Percentiles rank a stretch among this genome's conserved stretches.
Conservation (phyloP, 2,797 vertebrate genomes). For the Nannoperca australis region DNA sequence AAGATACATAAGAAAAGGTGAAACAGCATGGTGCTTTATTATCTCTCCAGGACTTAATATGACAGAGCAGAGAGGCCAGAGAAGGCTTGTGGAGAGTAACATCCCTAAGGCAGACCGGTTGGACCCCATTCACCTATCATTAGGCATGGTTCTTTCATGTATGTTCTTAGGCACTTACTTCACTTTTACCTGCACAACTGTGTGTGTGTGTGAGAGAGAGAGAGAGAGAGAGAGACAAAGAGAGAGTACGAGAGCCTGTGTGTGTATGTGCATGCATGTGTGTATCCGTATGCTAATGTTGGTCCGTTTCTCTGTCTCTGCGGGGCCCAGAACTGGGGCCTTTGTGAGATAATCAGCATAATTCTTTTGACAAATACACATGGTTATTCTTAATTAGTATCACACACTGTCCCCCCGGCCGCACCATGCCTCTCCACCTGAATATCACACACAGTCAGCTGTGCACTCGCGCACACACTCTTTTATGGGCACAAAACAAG, state of each 20-base stretch:
- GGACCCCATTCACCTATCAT: constrained; percentile 62
- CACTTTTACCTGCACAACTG: constrained; percentile 48
- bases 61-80: constrained; percentile 60
- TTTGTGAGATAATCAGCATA: constrained; percentile 89
- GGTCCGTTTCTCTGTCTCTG: constrained; percentile 75
- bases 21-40: constrained; percentile 55
- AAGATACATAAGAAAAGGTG: constrained; percentile 50
- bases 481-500: constrained; percentile 51
- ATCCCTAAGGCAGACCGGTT: constrained; percentile 48
- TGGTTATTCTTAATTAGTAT: constrained; percentile 93
- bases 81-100: constrained; percentile 47
- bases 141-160: constrained; percentile 64
- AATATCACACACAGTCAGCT: constrained; percentile 79
- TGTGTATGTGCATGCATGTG: constrained; percentile 46
- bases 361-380: constrained; percentile 92
- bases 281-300: constrained; percentile 85
- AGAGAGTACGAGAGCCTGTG: constrained; percentile 20
- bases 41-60: constrained; percentile 65
- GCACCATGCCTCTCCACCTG: constrained; percentile 85
- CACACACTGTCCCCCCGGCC: constrained; percentile 84
- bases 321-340: constrained; percentile 82
- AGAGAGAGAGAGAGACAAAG: constrained; percentile 24
- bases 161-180: constrained; percentile 52
- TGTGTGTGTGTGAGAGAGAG: constrained; percentile 25
- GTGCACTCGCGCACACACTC: constrained; percentile 46